Conservation (phyloP, 2,888 invertebrate genomes). For the Rhagonycha fulva region DNA sequence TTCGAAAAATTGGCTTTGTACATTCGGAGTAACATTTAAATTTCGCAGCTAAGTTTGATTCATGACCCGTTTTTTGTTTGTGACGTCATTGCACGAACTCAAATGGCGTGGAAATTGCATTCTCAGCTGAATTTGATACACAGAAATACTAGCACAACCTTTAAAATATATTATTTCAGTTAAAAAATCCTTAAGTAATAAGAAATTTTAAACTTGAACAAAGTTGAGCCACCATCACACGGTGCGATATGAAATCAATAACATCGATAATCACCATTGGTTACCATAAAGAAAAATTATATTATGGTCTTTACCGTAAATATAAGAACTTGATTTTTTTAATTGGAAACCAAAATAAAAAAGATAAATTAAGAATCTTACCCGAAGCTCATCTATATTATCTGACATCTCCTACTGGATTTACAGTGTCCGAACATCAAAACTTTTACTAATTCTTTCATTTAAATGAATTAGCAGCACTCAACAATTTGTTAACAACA, state of each 20-base stretch:
- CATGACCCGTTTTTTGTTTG: neutral
- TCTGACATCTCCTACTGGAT: slow-evolving; percentile 52
- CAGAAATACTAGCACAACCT: neutral
- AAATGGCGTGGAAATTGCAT: neutral
- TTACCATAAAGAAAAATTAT: neutral
- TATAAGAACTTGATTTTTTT: neutral
- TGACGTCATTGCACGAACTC: neutral
- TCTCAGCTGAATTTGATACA: neutral
- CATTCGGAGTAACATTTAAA: neutral
- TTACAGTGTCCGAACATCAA: slow-evolving; percentile 29
- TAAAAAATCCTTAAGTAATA: neutral
- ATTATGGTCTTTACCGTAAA: neutral
- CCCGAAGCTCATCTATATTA: slow-evolving; percentile 54
- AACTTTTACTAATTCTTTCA: slow-evolving; percentile 30
- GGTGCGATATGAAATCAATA: neutral
- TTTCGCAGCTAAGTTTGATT: neutral
- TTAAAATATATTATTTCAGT: neutral
- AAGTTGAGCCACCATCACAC: neutral
- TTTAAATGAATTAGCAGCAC: slow-evolving; percentile 27
- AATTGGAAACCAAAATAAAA: neutral
- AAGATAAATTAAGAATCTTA: slow-evolving; percentile 46
- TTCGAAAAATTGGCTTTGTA: too few species aligned
- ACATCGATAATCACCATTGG: neutral
- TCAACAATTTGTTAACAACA: neutral
- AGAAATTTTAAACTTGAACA: neutral